These are phyloP conservation scores for Zapornia atra DNA, from an alignment of 2,113 vertebrate genomes.

Conservation along the genomic window DNA sequence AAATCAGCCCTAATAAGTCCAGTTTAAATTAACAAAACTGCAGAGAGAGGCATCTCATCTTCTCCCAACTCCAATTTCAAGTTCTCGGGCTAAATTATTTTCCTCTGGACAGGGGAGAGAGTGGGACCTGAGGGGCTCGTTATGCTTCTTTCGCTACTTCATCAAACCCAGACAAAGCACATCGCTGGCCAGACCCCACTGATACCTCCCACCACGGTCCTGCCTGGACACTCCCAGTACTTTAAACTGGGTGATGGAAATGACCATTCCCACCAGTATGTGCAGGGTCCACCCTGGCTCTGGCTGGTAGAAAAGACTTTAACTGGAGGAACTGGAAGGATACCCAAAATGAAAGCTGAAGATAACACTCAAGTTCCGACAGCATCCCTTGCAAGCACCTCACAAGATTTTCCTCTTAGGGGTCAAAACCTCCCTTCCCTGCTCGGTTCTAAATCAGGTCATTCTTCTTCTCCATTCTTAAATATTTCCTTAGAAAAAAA, in stretches of 20 bases:
- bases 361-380: neutral
- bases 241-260: neutral
- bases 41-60: neutral
- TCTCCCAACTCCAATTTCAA: neutral
- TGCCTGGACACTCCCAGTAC: neutral
- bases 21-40: neutral
- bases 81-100: neutral
- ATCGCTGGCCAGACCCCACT: neutral
- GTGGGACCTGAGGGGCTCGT: neutral
- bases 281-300: neutral
- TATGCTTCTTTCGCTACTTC: neutral
- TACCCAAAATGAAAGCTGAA: neutral
- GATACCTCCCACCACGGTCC: neutral
- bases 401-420: neutral
- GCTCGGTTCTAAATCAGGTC: neutral
- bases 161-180: neutral
- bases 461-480: neutral
- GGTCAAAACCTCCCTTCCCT: neutral
- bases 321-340: conserved; percentile 28
- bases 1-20: neutral
- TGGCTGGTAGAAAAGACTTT: neutral
- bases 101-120: neutral
- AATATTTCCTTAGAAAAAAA: neutral
- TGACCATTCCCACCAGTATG: neutral
- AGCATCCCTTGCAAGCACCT: neutral